Conservation (phyloP, 2,888 invertebrate species). For the Teinopalpus imperialis region DNA sequence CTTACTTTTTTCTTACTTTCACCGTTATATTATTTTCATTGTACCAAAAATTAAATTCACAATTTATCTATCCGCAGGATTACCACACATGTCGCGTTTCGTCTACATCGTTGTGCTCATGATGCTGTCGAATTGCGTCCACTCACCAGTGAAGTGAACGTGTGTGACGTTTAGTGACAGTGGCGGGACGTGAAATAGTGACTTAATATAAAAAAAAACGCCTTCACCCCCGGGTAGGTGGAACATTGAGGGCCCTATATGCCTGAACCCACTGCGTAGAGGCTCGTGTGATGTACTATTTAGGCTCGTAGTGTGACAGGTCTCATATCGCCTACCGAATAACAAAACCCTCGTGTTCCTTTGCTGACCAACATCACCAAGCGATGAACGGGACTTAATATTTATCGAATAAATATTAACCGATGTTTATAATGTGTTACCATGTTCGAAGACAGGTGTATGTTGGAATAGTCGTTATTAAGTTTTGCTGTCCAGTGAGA, state of each 20-base stretch:
- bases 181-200: not conserved
- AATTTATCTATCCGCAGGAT: not conserved
- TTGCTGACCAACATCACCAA: too few relatives aligned
- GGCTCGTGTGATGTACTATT: too few relatives aligned
- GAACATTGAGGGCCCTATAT: too few relatives aligned
- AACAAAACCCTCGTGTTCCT: too few relatives aligned
- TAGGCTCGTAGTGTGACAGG: too few relatives aligned
- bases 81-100: slow-evolving; percentile 3
- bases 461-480: too few relatives aligned
- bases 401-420: slow-evolving; percentile 4
- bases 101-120: slow-evolving; percentile 9
- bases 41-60: too few relatives aligned
- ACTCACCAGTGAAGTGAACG: slow-evolving; percentile 2
- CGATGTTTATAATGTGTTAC: too few relatives aligned
- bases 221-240: too few relatives aligned
- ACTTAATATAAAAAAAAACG: not conserved
- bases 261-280: too few relatives aligned
- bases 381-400: not conserved
- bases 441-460: not conserved
- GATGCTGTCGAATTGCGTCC: slow-evolving; percentile 14
- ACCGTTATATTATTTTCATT: not conserved
- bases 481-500: not conserved
- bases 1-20: too few relatives aligned
- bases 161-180: slow-evolving; percentile 5
- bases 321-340: too few relatives aligned